Evolutionary conservation across 2,113 vertebrate genomes (phyloP).

Genomic region (Saguinus imperator): DNA sequence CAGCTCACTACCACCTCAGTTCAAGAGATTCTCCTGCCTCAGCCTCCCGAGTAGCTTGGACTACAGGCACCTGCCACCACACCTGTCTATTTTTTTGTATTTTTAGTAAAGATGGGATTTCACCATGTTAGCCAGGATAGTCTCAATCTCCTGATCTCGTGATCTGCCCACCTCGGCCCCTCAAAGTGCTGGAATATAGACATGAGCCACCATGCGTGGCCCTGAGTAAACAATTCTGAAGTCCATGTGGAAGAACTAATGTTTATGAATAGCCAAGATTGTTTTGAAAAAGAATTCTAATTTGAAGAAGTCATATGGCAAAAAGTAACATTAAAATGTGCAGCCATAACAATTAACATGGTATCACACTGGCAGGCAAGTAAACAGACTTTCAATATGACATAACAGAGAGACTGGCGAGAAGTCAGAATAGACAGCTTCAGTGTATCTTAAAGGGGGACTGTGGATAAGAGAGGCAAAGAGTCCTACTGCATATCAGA

Average conservation of each 20-base stretch:
- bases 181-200: too few species aligned
- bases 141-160: too few species aligned
- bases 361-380: not conserved
- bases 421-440: not conserved
- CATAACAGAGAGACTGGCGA: not conserved
- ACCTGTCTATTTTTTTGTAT: too few species aligned
- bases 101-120: too few species aligned
- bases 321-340: not conserved
- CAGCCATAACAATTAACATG: not conserved
- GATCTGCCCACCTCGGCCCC: too few species aligned
- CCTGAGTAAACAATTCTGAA: not conserved
- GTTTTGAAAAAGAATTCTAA: not conserved
- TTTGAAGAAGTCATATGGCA: not conserved
- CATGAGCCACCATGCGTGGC: too few species aligned
- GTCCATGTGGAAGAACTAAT: not conserved
- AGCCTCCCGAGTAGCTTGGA: too few species aligned
- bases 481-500: rapidly evolving
- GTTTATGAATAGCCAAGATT: not conserved
- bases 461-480: not conserved
- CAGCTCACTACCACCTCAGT: too few species aligned
- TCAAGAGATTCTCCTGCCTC: too few species aligned
- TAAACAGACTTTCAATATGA: not conserved
- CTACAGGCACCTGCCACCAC: too few species aligned
- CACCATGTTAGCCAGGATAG: too few species aligned
- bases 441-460: not conserved